A percentile compares a stretch with the other conserved stretches of the same genome.
These are phyloP conservation scores for Drosophila gunungcola DNA, from an alignment of 1,140 invertebrate species.

Conservation along the genomic window DNA sequence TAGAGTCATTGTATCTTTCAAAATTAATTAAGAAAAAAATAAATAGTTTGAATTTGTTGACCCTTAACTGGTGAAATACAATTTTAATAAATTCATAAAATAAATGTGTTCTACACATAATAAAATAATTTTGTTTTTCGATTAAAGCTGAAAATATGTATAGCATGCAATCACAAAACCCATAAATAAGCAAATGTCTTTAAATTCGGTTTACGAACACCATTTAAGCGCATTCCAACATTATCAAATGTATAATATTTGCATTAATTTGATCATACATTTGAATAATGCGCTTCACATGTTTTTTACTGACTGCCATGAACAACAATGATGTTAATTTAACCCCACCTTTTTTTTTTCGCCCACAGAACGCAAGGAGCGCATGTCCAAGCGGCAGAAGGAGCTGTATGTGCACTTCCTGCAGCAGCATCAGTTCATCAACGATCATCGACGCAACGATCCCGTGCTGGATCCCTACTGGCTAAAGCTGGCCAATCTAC, in stretches of 20 bases:
- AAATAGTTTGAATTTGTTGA: too few species aligned
- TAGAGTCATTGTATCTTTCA: too few species aligned
- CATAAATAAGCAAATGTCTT: constrained; percentile 1
- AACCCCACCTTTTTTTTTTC: neutral
- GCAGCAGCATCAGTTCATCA: constrained; percentile 79
- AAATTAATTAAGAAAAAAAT: too few species aligned
- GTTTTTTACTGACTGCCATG: neutral
- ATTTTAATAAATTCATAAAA: neutral
- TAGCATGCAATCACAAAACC: neutral
- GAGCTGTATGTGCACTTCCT: constrained; percentile 80
- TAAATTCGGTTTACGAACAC: neutral
- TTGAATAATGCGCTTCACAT: constrained; percentile 16
- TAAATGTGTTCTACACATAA: neutral
- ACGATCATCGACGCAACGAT: constrained; percentile 77
- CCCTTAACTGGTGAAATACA: too few species aligned
- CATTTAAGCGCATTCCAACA: constrained; percentile 1
- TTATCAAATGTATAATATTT: constrained; percentile 18
- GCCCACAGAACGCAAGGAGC: constrained; percentile 74
- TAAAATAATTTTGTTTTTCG: neutral
- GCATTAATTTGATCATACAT: constrained; percentile 19
- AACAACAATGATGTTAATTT: neutral
- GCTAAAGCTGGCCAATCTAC: constrained; percentile 74
- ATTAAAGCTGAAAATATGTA: neutral
- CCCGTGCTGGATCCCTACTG: constrained; percentile 77
- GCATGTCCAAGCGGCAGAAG: constrained; percentile 81